Conservation (phyloP, 2,888 invertebrate genomes). For the Dasypolia templi region DNA sequence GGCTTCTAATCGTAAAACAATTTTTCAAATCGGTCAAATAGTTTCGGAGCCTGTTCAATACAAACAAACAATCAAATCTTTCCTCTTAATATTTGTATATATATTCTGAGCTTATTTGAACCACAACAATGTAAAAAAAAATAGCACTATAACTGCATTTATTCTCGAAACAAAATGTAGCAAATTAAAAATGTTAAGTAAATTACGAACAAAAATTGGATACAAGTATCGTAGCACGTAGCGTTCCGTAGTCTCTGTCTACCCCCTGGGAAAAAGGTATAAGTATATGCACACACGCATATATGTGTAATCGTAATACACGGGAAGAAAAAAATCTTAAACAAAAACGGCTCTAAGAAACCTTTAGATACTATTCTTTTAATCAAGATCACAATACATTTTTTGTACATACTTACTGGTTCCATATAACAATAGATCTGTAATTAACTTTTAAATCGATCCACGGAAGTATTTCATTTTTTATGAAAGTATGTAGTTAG, state of each 20-base stretch:
- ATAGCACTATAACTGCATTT: too few relatives aligned
- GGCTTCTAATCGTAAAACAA: too few relatives aligned
- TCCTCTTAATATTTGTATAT: too few relatives aligned
- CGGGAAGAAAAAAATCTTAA: neutral
- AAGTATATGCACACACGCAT: neutral
- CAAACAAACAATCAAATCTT: too few relatives aligned
- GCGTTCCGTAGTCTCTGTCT: neutral
- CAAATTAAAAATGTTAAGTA: too few relatives aligned
- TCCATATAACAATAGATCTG: neutral
- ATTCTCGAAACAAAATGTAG: too few relatives aligned
- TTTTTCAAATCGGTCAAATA: too few relatives aligned
- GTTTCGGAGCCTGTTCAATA: too few relatives aligned
- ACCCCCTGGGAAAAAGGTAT: neutral
- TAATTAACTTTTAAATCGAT: conserved; percentile 24
- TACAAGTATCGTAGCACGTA: neutral
- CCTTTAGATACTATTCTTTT: neutral
- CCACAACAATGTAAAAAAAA: too few relatives aligned
- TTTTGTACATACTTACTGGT: conserved; percentile 1
- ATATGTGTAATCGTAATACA: neutral
- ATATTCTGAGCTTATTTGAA: too few relatives aligned
- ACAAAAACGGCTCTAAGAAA: neutral
- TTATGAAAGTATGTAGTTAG: neutral
- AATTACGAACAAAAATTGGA: too few relatives aligned
- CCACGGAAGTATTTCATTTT: neutral
- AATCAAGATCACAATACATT: conserved; percentile 6